A percentile compares a stretch with the other conserved stretches of the same genome.
Evolutionary conservation across 2,113 vertebrate species (phyloP).

Genomic region (Smithornis capensis): DNA sequence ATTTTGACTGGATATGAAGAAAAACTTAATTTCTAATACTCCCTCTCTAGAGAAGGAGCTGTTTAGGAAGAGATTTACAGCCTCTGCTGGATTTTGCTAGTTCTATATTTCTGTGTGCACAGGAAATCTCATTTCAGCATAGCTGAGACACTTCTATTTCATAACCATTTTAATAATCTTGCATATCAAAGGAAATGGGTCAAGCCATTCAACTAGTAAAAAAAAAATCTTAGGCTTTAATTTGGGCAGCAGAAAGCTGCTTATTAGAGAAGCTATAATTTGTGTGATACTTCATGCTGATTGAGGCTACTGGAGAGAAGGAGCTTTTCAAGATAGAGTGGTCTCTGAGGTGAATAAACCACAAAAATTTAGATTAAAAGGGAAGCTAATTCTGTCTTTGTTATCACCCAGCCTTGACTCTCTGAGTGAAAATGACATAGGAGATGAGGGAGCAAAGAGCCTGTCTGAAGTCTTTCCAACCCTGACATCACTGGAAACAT

Average conservation of each 20-base stretch:
- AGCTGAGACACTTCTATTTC: conserved; percentile 30
- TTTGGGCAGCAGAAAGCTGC: neutral
- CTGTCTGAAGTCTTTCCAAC: conserved; percentile 77
- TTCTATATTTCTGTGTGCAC: neutral
- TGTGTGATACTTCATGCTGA: neutral
- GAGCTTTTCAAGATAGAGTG: neutral
- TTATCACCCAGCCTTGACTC: conserved; percentile 80
- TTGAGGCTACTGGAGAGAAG: neutral
- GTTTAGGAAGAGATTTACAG: neutral
- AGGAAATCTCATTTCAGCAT: conserved; percentile 19
- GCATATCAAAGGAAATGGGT: conserved; percentile 48
- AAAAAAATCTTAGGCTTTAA: neutral
- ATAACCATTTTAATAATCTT: conserved; percentile 29
- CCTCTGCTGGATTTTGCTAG: neutral
- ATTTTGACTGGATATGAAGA: neutral
- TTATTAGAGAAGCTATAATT: conserved; percentile 5
- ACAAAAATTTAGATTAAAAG: neutral
- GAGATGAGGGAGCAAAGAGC: conserved; percentile 80
- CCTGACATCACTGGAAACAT: conserved; percentile 80
- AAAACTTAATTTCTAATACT: neutral
- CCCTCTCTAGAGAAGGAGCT: neutral
- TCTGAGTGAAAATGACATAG: conserved; percentile 83
- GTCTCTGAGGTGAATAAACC: neutral
- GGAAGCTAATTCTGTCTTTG: neutral
- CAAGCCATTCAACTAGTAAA: neutral